Evolutionary conservation across 2,888 invertebrate species (phyloP).

Genomic region (Esperia sulphurella): DNA sequence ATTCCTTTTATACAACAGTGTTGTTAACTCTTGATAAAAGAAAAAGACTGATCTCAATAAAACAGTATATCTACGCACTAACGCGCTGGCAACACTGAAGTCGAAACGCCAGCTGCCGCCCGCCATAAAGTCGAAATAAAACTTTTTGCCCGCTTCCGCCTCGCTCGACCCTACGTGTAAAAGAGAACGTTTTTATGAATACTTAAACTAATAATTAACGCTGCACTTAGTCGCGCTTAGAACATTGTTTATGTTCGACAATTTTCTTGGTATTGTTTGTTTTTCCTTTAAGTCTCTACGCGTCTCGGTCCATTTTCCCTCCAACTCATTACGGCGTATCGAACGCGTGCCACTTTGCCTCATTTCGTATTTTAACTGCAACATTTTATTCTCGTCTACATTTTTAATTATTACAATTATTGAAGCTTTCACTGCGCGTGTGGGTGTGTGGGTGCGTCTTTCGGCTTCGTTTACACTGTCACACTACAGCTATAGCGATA

Average conservation of each 20-base stretch:
- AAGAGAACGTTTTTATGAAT: conserved; percentile 51
- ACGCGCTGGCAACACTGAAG: conserved; percentile 4
- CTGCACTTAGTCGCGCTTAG: conserved; percentile 57
- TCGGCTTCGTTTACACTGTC: no score
- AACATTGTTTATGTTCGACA: conserved; percentile 53
- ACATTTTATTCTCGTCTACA: conserved; percentile 41
- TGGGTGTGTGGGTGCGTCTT: not conserved
- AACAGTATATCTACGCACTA: no score
- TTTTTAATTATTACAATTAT: conserved; percentile 42
- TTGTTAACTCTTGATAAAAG: no score
- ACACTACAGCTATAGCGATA: no score
- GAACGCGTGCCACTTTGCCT: conserved; percentile 44
- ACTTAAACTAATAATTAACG: conserved; percentile 69
- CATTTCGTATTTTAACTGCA: conserved; percentile 42
- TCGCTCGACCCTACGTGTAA: conserved; percentile 9
- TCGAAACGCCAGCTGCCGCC: conserved; percentile 46
- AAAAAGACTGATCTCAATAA: no score
- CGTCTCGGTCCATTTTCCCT: conserved; percentile 49
- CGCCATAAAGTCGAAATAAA: conserved; percentile 27
- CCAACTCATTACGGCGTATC: conserved; percentile 49
- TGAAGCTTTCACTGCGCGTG: conserved; percentile 33
- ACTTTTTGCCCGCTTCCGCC: conserved; percentile 31
- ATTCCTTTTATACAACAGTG: no score
- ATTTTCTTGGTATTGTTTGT: conserved; percentile 59
- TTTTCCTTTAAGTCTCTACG: conserved; percentile 37